Conservation (phyloP, 2,797 vertebrate genomes). For the Pyrocephalus nanus region DNA sequence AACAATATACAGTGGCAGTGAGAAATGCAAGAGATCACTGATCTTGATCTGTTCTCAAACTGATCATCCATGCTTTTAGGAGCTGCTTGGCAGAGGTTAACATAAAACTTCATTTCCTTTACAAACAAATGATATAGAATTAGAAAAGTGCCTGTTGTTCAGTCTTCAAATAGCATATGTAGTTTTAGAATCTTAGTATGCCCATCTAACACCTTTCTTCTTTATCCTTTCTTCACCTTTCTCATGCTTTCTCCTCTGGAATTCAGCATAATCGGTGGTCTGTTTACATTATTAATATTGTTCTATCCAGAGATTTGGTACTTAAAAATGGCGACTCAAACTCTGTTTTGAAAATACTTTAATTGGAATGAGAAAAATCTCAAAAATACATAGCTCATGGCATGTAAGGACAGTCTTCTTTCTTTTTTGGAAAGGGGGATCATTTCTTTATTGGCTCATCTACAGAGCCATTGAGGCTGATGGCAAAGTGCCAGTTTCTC, state of each 20-base stretch:
- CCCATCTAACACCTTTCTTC: background rate
- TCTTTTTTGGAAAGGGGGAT: background rate
- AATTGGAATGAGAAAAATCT: background rate
- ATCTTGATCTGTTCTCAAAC: background rate
- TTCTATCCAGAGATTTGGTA: background rate
- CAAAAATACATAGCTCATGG: background rate
- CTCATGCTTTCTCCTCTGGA: background rate
- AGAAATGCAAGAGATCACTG: background rate
- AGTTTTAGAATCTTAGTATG: background rate
- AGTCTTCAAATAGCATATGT: background rate
- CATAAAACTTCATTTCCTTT: background rate
- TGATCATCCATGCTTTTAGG: background rate
- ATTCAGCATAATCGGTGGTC: background rate
- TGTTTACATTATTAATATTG: background rate
- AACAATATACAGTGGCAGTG: background rate
- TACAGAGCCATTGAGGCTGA: background rate
- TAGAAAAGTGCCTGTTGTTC: background rate
- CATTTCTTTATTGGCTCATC: background rate
- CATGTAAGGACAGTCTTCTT: background rate
- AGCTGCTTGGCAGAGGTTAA: background rate
- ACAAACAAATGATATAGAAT: background rate
- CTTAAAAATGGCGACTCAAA: background rate
- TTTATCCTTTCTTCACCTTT: background rate
- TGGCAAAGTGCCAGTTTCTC: background rate
- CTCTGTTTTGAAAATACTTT: background rate